Conservation (phyloP, 2,113 vertebrate genomes). For the Odobenus rosmarus region DNA sequence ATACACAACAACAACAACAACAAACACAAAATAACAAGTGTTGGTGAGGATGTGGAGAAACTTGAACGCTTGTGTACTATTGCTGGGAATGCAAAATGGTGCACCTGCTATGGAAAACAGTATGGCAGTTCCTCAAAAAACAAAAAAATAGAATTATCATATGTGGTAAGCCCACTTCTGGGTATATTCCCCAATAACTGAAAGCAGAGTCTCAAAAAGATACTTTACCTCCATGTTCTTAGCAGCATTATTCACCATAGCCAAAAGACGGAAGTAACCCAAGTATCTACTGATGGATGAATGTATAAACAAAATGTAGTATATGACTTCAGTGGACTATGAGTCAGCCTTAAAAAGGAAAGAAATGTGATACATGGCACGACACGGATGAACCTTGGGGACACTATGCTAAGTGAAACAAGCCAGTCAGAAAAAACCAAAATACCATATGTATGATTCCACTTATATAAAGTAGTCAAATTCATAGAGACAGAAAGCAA, state of each 20-base stretch:
- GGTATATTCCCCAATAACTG: neutral
- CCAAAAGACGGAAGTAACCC: neutral
- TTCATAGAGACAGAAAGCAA: neutral
- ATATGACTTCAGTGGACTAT: too few species aligned
- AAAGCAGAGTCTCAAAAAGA: neutral
- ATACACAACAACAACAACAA: neutral
- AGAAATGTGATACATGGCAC: neutral
- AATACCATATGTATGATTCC: neutral
- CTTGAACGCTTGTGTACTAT: neutral
- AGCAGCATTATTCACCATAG: neutral
- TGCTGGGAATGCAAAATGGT: neutral
- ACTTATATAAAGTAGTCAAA: neutral
- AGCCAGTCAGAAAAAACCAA: neutral
- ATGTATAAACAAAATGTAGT: neutral
- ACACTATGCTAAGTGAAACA: neutral
- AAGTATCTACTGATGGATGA: neutral
- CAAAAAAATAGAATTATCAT: neutral
- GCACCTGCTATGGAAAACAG: neutral
- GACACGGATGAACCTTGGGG: neutral
- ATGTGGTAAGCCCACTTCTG: neutral
- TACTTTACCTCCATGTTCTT: neutral
- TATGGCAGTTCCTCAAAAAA: neutral
- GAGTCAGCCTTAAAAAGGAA: neutral
- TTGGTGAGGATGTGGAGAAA: neutral
- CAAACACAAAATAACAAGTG: neutral